phyloP scores from a whole-genome alignment of 2,888 invertebrate genomes.

The Oscheius sp. region DNA sequence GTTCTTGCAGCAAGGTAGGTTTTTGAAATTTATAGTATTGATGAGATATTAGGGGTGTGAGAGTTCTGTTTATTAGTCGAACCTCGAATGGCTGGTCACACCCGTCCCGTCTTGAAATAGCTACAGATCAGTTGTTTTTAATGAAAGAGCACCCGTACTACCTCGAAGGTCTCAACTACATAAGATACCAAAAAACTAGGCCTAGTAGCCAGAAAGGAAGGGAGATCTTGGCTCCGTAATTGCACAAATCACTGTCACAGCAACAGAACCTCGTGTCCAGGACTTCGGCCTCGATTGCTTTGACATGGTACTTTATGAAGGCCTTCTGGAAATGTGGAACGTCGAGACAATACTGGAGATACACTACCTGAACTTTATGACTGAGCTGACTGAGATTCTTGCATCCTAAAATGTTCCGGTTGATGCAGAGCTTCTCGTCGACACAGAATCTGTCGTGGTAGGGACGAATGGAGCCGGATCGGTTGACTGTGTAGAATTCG shows the following conservation, averaged over 20 bases:
- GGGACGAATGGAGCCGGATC: conserved; percentile 49
- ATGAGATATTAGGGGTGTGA: conserved; percentile 34
- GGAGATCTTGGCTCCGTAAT: conserved; percentile 23
- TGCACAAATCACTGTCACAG: conserved; percentile 53
- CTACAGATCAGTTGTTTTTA: too few species aligned
- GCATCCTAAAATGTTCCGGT: conserved; percentile 57
- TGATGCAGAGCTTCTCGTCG: conserved; percentile 52
- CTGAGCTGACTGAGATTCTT: conserved; percentile 49
- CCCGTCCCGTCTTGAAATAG: too few species aligned
- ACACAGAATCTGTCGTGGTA: conserved; percentile 64
- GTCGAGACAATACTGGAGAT: background rate
- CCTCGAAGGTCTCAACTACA: background rate
- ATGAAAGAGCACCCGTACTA: too few species aligned
- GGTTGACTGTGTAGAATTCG: conserved; percentile 59
- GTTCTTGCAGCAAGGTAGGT: conserved; percentile 60
- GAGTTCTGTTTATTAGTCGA: background rate
- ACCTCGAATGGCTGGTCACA: too few species aligned
- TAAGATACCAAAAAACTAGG: conserved; percentile 22
- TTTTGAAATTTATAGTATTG: too few species aligned
- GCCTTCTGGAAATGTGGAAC: conserved; percentile 39
- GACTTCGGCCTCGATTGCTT: conserved; percentile 38
- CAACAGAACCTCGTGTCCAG: conserved; percentile 58
- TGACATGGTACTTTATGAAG: conserved; percentile 48
- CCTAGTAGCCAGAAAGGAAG: conserved; percentile 22
- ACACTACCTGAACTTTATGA: conserved; percentile 51